These are phyloP conservation scores for Eciton burchellii DNA, from an alignment of 1,140 invertebrate genomes.

Conservation along the genomic window DNA sequence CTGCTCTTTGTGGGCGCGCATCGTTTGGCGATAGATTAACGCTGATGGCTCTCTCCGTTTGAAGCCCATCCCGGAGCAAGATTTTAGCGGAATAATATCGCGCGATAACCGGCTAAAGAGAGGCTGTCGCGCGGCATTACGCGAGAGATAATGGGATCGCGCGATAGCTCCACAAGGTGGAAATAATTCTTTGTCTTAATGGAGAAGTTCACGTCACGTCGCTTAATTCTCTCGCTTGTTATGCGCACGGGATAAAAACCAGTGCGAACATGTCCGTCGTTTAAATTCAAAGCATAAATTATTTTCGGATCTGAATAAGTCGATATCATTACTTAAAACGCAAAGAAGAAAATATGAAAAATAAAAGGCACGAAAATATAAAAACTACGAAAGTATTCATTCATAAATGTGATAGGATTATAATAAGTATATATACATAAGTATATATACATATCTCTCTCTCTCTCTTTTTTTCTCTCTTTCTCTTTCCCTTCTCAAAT, in stretches of 20 bases:
- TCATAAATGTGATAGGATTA: too few species aligned
- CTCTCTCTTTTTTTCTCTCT: too few species aligned
- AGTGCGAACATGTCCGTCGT: not conserved
- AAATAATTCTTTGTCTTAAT: slow-evolving; percentile 34
- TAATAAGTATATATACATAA: too few species aligned
- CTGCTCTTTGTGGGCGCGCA: slow-evolving; percentile 27
- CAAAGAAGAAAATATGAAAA: too few species aligned
- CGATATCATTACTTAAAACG: not conserved
- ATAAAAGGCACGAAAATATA: too few species aligned
- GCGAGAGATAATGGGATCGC: not conserved
- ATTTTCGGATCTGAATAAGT: not conserved
- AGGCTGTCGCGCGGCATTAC: slow-evolving; percentile 23
- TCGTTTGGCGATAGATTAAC: slow-evolving; percentile 47
- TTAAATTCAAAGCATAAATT: not conserved
- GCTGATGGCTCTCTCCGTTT: slow-evolving; percentile 17
- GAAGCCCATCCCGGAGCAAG: slow-evolving; percentile 3
- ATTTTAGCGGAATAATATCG: slow-evolving; percentile 40
- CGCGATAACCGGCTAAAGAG: not conserved
- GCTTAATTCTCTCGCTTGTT: slow-evolving; percentile 15
- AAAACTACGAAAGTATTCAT: too few species aligned
- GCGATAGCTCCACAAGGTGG: not conserved
- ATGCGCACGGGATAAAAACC: not conserved
- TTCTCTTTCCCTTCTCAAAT: too few species aligned
- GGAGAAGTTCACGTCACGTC: not conserved
- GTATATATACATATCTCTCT: too few species aligned